These are phyloP conservation scores for Pseudoips prasinana DNA, from an alignment of 2,888 invertebrate genomes.

Conservation along the genomic window DNA sequence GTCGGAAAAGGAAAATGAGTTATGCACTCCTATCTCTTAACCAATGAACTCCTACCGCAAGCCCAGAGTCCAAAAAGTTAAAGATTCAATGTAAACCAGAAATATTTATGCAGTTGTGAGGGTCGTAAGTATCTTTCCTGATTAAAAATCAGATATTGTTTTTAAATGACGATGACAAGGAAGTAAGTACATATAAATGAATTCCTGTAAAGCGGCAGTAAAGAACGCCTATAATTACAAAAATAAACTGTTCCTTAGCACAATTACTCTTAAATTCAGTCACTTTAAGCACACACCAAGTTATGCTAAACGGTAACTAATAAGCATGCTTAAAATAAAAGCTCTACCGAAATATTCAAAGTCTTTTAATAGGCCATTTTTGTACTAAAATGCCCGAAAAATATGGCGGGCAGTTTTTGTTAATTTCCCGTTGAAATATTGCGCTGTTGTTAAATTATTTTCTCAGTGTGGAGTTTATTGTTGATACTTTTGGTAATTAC, in stretches of 20 bases:
- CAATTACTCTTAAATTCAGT: slow-evolving; percentile 19
- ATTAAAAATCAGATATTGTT: no score
- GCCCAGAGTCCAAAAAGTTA: no score
- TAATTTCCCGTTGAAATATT: slow-evolving; percentile 33
- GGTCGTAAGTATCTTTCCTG: no score
- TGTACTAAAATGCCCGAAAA: slow-evolving; percentile 27
- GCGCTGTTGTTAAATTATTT: slow-evolving; percentile 16
- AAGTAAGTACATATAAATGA: no score
- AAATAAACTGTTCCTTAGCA: slow-evolving; percentile 3
- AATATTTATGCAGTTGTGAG: no score
- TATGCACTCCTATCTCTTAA: no score
- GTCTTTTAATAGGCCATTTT: slow-evolving; percentile 49
- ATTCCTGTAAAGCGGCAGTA: no score
- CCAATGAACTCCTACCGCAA: no score
- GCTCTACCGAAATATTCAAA: slow-evolving; percentile 44
- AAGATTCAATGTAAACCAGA: no score
- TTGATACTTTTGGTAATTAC: slow-evolving; percentile 11
- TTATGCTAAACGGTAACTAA: slow-evolving; percentile 25
- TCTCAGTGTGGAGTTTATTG: slow-evolving; percentile 7
- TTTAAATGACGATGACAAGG: no score
- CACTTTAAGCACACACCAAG: slow-evolving; percentile 19
- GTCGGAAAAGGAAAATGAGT: no score
- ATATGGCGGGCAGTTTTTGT: slow-evolving; percentile 24
- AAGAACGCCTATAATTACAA: slow-evolving; percentile 5
- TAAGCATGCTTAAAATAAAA: slow-evolving; percentile 11